A percentile compares a stretch with the other conserved stretches of the same genome.
phyloP scores from a whole-genome alignment of 2,797 vertebrate genomes.

The Poecilia velifera region DNA sequence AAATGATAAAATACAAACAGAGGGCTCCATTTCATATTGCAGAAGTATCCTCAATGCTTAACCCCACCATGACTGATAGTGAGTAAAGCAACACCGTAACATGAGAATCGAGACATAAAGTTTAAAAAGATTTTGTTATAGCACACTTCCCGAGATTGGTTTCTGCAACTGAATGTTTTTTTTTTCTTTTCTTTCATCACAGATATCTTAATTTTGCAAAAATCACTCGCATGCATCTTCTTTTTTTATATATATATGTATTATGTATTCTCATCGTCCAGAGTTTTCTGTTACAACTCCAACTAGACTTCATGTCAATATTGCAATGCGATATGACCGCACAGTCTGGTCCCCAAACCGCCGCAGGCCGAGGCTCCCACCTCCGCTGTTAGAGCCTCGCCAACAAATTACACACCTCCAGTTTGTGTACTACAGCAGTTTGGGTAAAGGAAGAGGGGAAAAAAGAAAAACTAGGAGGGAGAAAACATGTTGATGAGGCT shows the following conservation, averaged over 20 bases:
- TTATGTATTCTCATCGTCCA: constrained; percentile 23
- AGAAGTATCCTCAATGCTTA: constrained; percentile 49
- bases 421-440: constrained; percentile 40
- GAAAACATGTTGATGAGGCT: constrained; percentile 61
- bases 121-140: constrained; percentile 27
- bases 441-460: constrained; percentile 3
- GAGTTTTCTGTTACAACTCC: constrained; percentile 37
- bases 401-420: constrained; percentile 70
- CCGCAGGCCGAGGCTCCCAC: constrained; percentile 47
- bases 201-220: neutral
- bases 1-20: constrained; percentile 20
- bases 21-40: constrained; percentile 45
- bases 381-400: constrained; percentile 63
- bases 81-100: constrained; percentile 41
- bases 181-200: neutral
- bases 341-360: constrained; percentile 57
- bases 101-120: constrained; percentile 20
- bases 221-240: neutral
- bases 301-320: constrained; percentile 63
- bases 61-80: constrained; percentile 26
- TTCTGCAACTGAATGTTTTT: neutral
- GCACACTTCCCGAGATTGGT: constrained; percentile 16
- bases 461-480: neutral
- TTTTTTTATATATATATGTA: neutral
- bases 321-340: constrained; percentile 61